Evolutionary conservation across 2,888 invertebrate genomes (phyloP), one percentile per base, ranked within the genome.

Genomic region (Microctonus hyperodae): DNA sequence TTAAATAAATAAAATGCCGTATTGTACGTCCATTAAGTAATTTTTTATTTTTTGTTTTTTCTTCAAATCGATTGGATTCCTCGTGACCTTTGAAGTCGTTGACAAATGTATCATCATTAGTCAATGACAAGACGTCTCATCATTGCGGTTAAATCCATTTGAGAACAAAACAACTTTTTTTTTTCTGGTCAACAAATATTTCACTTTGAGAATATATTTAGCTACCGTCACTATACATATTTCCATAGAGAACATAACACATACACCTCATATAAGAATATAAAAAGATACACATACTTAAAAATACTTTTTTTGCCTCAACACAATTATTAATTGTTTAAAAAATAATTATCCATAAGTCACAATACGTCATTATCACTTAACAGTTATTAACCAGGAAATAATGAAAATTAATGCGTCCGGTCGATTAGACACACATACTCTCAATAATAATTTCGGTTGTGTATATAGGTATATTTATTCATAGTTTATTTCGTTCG

Each of bases 41-140:
- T 2, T 31, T 1, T 33, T 7, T 53, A 31, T 10, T 55, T 31
- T 50, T 25, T 7, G 31, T 53, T 25, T 23, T 51, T 51, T 44
- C 33, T 20, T 16, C 40, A 53, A 62, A 53, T 53, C 62, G 62
- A 53, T 62, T 62, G 62, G 53, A 53, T 62, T 40, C 20, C 25
- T 25, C 16, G 20, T 22, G 28, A 51, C 22, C 25, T 40, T 59
- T 28, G 13, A 31, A 23, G 28, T 28, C 50, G 7, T 48, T 59
- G 59, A 59, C 40, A 59, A 59, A 62, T 62, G 62, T 53, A 7
- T 16, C 37, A 13, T 44, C 44, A 59, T 59, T 40, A 53, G 53
- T 62, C 53, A 62, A 35, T 53, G 37, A 51, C 61, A 23, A 53
- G 25, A 13, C 56, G 22, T 35, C 51, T 16, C 23, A 37, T 61